Percentiles rank a stretch among this genome's conserved stretches.
Conservation (phyloP, 2,797 vertebrate species). For the Paratrypauchen microcephalus region DNA sequence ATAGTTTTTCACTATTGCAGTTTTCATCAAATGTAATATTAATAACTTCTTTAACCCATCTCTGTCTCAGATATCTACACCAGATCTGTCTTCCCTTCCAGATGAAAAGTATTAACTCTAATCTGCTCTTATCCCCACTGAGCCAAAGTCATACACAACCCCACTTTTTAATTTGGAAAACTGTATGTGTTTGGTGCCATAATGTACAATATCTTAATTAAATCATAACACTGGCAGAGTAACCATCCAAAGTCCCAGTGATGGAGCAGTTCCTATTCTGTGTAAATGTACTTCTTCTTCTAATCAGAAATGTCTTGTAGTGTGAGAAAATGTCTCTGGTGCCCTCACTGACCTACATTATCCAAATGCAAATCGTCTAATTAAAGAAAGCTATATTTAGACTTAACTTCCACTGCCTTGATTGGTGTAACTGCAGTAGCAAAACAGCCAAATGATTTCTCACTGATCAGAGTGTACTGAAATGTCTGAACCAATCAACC, state of each 20-base stretch:
- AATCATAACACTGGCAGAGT: slow-evolving; percentile 49
- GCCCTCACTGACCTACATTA: background rate
- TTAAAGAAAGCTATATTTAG: slow-evolving; percentile 12
- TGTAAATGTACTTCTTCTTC: background rate
- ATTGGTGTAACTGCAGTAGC: background rate
- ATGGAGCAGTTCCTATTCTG: background rate
- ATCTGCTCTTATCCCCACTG: slow-evolving; percentile 36
- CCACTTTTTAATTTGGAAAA: slow-evolving; percentile 55
- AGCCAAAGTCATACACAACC: slow-evolving; percentile 24
- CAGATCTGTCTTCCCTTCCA: slow-evolving; percentile 44
- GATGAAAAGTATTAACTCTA: slow-evolving; percentile 62
- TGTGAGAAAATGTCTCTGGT: slow-evolving; percentile 8
- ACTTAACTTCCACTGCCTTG: background rate
- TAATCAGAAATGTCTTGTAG: slow-evolving; percentile 1
- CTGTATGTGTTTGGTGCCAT: slow-evolving; percentile 34
- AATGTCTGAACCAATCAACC: background rate
- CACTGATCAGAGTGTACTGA: background rate
- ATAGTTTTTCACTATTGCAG: too few species aligned
- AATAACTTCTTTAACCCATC: slow-evolving; percentile 17
- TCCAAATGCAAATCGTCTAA: background rate
- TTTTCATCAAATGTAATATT: slow-evolving; percentile 2
- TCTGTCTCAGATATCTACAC: slow-evolving; percentile 33
- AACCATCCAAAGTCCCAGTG: slow-evolving; percentile 27
- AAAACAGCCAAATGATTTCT: background rate
- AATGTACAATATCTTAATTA: slow-evolving; percentile 54